A percentile compares a stretch with the other conserved stretches of the same genome.
These are phyloP conservation scores for Noturus placidus DNA, from an alignment of 2,113 vertebrate species.

Conservation along the genomic window DNA sequence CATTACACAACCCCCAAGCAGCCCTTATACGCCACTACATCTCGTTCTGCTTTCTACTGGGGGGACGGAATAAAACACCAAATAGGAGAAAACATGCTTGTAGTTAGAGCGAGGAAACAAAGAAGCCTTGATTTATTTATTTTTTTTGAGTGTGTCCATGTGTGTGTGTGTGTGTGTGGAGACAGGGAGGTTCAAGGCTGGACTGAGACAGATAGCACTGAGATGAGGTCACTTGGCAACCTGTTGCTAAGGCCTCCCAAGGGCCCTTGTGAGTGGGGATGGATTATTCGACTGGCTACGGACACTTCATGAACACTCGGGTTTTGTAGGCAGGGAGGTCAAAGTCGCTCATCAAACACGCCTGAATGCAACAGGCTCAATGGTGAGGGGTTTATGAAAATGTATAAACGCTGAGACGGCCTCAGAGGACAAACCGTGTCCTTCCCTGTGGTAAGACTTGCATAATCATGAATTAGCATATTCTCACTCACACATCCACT, in stretches of 20 bases:
- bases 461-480: background rate
- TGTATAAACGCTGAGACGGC: background rate
- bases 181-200: slow-evolving; percentile 23
- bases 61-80: background rate
- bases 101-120: slow-evolving; percentile 2
- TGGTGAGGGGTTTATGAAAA: no score
- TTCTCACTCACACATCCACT: background rate
- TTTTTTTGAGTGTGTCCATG: background rate
- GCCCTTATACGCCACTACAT: background rate
- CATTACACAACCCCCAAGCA: background rate
- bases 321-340: slow-evolving; percentile 3
- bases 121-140: background rate
- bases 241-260: slow-evolving; percentile 41
- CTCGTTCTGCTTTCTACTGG: background rate
- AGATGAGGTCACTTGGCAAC: slow-evolving; percentile 50
- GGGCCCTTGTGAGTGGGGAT: slow-evolving; percentile 25
- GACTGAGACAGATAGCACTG: slow-evolving; percentile 42
- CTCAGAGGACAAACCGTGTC: background rate
- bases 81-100: background rate
- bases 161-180: background rate
- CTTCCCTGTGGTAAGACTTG: background rate
- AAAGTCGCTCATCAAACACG: background rate
- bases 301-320: background rate
- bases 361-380: background rate
- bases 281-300: slow-evolving; percentile 1